Conservation (phyloP, 2,797 vertebrate genomes). For the Pipistrellus pygmaeus region DNA sequence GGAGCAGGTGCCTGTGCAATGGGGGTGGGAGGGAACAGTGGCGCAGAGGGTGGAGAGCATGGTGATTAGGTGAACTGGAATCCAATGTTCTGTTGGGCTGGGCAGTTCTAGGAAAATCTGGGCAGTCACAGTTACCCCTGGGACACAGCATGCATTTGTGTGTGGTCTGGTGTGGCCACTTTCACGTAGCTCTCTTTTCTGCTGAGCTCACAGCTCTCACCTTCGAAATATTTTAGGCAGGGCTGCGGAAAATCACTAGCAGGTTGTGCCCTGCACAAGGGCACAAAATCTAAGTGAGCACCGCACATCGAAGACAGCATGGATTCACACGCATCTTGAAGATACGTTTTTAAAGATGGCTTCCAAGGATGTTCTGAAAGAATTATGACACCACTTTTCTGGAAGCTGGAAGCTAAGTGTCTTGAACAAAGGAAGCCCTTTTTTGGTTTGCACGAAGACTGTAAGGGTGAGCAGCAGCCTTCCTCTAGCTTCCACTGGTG, state of each 20-base stretch:
- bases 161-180: neutral
- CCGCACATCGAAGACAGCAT: fast-evolving
- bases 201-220: neutral
- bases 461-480: neutral
- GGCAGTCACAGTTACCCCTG: neutral
- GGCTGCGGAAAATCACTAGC: neutral
- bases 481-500: neutral
- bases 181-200: neutral
- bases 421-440: neutral
- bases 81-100: neutral
- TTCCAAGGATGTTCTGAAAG: neutral
- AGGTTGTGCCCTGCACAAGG: neutral
- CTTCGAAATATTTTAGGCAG: neutral
- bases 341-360: neutral
- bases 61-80: neutral
- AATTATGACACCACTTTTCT: neutral
- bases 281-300: fast-evolving
- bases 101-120: neutral
- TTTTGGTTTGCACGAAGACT: neutral
- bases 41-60: neutral
- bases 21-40: fast-evolving
- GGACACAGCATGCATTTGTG: neutral
- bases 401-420: neutral
- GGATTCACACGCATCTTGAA: no score
- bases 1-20: neutral